Conservation (phyloP, 2,113 vertebrate species). For the Talpa occidentalis region DNA sequence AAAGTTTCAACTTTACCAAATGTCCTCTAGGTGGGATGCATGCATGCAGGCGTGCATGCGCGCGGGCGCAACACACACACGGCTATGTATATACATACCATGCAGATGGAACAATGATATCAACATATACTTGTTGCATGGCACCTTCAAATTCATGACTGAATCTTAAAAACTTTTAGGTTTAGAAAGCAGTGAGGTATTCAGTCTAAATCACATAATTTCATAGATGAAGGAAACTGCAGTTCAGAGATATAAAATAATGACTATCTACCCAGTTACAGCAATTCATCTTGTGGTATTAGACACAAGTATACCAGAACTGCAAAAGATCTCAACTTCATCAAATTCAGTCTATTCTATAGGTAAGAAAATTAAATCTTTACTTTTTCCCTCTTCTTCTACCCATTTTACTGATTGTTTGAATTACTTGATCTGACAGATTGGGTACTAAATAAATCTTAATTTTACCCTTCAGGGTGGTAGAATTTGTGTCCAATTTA, state of each 20-base stretch:
- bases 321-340: not conserved
- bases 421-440: not conserved
- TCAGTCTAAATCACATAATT: not conserved
- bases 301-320: not conserved
- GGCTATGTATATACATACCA: not conserved
- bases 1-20: not conserved
- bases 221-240: not conserved
- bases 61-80: not conserved
- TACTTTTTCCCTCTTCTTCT: not conserved
- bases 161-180: not conserved
- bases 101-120: not conserved
- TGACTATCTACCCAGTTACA: not conserved
- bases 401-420: not conserved
- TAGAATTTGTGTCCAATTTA: slow-evolving; percentile 33
- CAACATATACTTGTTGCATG: not conserved
- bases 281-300: not conserved
- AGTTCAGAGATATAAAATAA: not conserved
- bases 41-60: not conserved
- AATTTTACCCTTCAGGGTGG: slow-evolving; percentile 6
- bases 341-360: not conserved
- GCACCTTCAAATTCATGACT: not conserved
- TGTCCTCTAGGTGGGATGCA: not conserved
- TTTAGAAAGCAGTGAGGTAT: not conserved
- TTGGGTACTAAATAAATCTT: not conserved
- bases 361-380: not conserved